Base-by-base conservation (phyloP, 2,888 invertebrate genomes). In the Leptinotarsa rubiginosa region DNA sequence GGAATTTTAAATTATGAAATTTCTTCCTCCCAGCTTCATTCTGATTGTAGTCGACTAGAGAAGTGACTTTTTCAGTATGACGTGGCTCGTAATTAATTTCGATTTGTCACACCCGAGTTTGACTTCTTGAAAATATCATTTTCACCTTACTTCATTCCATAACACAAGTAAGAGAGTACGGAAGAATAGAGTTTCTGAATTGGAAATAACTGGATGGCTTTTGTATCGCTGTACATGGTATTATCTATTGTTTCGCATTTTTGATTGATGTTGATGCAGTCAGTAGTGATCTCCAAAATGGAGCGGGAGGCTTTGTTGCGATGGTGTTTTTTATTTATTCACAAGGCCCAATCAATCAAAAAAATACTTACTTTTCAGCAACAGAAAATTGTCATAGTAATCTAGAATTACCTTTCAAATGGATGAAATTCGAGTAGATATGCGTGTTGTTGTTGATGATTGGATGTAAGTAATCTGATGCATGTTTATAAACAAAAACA, bases 111-210 rank as follows among this genome's bases (percentile, higher is more conserved):
- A 20, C 13, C 47, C 47, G 22, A 49, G 20, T 66, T 41, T 22
- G 47, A 47, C 54, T 67, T 67, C 50, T 25, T 22, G 50, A 67
- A 67, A 50, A 67, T 50, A 22, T 49, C 16, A 67, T 50, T 67
- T 67, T 31, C 50, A 52, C 22, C 67, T 25, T 52, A 20, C 3
- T 52, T 52, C 50, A n/a, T 50, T 10, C 41, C n/a, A 66, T 66
- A 25, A 31, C 25, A 66, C n/a, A 13, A n/a, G 15, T 66, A 49
- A 3, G 10, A 50, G 25, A 25, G n/a, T n/a, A 49, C 25, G 49
- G 22, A 66, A 50, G 31, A 67, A n/a, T 18, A n/a, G n/a, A 31
- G 25, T 67, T 52, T 25, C 52, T 25, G 52, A 20, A 54, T 52
- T 31, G 67, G 66, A 67, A 67, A 67, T 41, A 52, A 67, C 15